These are phyloP conservation scores for Phallusia fumigata DNA, from an alignment of 23 tunicate genomes.

Conservation along the genomic window DNA sequence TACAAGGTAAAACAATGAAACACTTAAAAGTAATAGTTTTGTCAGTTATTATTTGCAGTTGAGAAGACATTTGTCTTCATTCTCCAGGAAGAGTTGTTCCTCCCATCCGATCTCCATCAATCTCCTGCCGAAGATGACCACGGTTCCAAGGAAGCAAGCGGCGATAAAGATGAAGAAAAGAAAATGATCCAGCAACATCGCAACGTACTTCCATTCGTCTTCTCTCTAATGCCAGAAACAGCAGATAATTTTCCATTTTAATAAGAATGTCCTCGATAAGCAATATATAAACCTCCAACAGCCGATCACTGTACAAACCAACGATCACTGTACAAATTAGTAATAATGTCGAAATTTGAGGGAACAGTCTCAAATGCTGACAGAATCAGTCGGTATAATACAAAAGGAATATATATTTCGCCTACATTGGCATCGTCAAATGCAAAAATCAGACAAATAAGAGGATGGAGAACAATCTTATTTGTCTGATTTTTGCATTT, in stretches of 20 bases:
- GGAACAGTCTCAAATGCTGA: no score
- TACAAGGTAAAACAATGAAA: not conserved
- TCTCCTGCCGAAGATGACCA: slow-evolving; percentile 73
- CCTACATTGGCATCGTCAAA: no score
- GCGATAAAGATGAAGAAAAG: slow-evolving; percentile 87
- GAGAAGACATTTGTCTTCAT: slow-evolving; percentile 47
- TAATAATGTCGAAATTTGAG: no score
- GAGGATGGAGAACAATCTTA: no score
- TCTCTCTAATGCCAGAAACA: slow-evolving; percentile 50
- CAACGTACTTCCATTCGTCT: slow-evolving; percentile 99
- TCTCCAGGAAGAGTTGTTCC: slow-evolving; percentile 37
- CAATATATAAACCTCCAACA: no score
- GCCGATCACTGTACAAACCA: no score
- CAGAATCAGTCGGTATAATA: no score
- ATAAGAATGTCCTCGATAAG: no score
- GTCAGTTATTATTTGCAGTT: slow-evolving; percentile 22
- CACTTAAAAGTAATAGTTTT: not conserved
- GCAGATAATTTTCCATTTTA: not conserved
- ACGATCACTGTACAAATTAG: no score
- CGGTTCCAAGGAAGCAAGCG: slow-evolving; percentile 77
- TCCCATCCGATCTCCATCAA: slow-evolving; percentile 60
- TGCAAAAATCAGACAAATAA: no score
- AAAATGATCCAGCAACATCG: slow-evolving; percentile 95
- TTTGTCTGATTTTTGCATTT: no score
- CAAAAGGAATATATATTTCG: no score